Evolutionary conservation across 1,140 invertebrate species (phyloP).

Genomic region (Dolichoris vasculosae): DNA sequence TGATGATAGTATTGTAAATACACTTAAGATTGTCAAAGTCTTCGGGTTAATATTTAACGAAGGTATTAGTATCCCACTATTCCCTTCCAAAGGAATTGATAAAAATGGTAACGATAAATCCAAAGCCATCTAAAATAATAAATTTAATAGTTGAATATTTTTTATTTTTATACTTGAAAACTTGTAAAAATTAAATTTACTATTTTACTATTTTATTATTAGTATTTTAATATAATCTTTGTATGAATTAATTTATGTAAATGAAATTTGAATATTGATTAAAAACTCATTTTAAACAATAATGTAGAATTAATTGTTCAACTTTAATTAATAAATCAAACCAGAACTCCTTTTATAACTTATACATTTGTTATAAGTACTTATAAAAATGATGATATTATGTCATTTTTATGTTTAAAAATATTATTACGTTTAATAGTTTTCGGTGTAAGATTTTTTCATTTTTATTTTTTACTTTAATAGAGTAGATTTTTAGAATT

Average conservation of each 20-base stretch:
- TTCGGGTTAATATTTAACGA: constrained; percentile 63
- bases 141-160: not conserved
- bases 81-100: constrained; percentile 61
- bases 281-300: no score
- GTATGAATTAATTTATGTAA: not conserved
- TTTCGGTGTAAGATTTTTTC: no score
- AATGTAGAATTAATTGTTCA: not conserved
- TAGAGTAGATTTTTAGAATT: no score
- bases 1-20: constrained; percentile 57
- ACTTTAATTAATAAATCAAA: not conserved
- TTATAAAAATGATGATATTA: no score
- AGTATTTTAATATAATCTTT: not conserved
- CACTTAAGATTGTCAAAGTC: constrained; percentile 60
- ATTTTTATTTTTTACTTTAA: no score
- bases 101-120: constrained; percentile 66
- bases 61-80: constrained; percentile 50
- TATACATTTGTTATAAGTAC: no score
- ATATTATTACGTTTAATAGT: no score
- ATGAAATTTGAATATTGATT: not conserved
- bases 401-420: no score
- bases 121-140: constrained; percentile 61
- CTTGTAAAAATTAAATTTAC: not conserved
- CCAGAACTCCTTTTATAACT: no score
- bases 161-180: not conserved
- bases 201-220: no score